phyloP scores from a whole-genome alignment of 2,888 invertebrate species.

The Coronaproctus castanopsis region DNA sequence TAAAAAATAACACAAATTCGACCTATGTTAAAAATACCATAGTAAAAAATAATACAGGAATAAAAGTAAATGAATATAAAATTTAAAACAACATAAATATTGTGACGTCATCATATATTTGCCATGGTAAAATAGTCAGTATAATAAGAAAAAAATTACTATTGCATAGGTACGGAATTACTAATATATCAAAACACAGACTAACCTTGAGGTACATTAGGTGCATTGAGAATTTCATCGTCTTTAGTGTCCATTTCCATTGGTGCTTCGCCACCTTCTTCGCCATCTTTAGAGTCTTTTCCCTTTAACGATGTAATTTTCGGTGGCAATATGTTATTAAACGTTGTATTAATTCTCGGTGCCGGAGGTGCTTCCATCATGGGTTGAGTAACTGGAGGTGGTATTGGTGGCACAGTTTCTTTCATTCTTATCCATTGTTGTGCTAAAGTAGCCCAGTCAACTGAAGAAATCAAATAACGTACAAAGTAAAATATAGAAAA shows the following conservation, averaged over 20 bases:
- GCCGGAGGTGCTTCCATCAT: not conserved
- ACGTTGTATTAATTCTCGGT: not conserved
- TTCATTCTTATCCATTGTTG: constrained; percentile 98
- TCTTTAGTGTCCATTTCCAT: constrained; percentile 55
- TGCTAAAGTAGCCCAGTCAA: constrained; percentile 90
- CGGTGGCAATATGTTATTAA: not conserved
- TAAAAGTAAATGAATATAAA: too few species aligned
- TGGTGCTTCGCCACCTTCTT: constrained; percentile 63
- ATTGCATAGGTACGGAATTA: too few species aligned
- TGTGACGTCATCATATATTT: too few species aligned
- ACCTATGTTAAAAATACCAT: too few species aligned
- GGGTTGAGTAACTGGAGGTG: constrained; percentile 12
- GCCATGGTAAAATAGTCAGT: too few species aligned
- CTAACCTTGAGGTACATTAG: constrained; percentile 1
- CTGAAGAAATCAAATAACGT: constrained; percentile 32
- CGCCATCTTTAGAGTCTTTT: constrained; percentile 25
- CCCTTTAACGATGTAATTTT: not conserved
- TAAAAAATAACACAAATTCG: too few species aligned
- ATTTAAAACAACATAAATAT: too few species aligned
- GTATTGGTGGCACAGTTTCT: constrained; percentile 34
- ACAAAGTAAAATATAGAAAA: too few species aligned
- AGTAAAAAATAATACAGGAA: too few species aligned
- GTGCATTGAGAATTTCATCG: not conserved
- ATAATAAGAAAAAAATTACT: too few species aligned
- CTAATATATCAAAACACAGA: too few species aligned